Conservation (phyloP, 2,888 invertebrate genomes). For the Tachina grossa region DNA sequence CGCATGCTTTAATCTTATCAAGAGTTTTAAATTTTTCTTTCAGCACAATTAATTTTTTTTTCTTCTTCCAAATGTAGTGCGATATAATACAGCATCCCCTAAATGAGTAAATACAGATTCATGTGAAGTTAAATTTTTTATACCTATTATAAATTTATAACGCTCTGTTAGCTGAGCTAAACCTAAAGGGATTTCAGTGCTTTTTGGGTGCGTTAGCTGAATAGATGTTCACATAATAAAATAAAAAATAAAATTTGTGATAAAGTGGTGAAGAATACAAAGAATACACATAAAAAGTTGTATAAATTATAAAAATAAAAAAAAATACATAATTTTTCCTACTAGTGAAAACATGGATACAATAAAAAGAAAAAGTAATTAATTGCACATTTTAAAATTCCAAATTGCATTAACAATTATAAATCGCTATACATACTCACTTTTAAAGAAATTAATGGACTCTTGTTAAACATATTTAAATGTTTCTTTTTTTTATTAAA, state of each 20-base stretch:
- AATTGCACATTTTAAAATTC: not conserved
- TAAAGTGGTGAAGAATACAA: constrained; percentile 44
- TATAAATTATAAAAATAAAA: constrained; percentile 47
- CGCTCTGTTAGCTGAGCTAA: constrained; percentile 56
- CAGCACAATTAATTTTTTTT: constrained; percentile 13
- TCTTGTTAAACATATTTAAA: constrained; percentile 2
- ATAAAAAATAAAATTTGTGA: constrained; percentile 18
- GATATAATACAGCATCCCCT: constrained; percentile 63
- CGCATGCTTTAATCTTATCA: constrained; percentile 49
- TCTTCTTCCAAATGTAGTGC: constrained; percentile 12
- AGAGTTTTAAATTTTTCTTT: constrained; percentile 37
- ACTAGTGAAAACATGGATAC: constrained; percentile 58
- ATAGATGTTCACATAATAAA: constrained; percentile 49
- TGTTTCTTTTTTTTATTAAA: constrained; percentile 20
- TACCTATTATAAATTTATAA: constrained; percentile 26
- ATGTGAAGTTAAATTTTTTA: constrained; percentile 46
- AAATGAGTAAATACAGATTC: constrained; percentile 55
- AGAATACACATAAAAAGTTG: constrained; percentile 50
- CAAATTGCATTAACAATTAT: constrained; percentile 6
- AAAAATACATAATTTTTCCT: constrained; percentile 24
- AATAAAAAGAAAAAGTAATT: constrained; percentile 63
- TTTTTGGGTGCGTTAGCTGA: constrained; percentile 69
- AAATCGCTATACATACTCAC: not conserved
- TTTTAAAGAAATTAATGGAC: constrained; percentile 4
- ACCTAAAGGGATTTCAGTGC: constrained; percentile 59